phyloP scores from a whole-genome alignment of 2,113 vertebrate species.

The zebrafish (Danio rerio) region GRCz12tu NC_133188.1:22971501-22972000 shows the following conservation, averaged over 20 bases:
- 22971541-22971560: conserved; percentile 70
- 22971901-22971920: not conserved
- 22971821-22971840: conserved; percentile 62
- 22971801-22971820: conserved; percentile 45
- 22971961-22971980: no score
- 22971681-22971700: not conserved
- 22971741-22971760: not conserved
- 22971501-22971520: conserved; percentile 76
- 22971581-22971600: conserved; percentile 70
- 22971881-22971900: conserved; percentile 12
- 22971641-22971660: not conserved
- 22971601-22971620: conserved; percentile 54
- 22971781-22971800: not conserved
- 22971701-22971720: not conserved
- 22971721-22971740: not conserved
- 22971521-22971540: conserved; percentile 66
- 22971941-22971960: not conserved
- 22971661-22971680: not conserved
- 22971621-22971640: conserved; percentile 36
- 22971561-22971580: conserved; percentile 68
- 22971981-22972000: no score
- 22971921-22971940: not conserved
- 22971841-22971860: conserved; percentile 8
- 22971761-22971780: not conserved
- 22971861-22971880: not conserved